Evolutionary conservation across 92 coral and sea anemone genomes (phyloP), one percentile per base, ranked within the genome.

Genomic region (Epizoanthus fatuus): DNA sequence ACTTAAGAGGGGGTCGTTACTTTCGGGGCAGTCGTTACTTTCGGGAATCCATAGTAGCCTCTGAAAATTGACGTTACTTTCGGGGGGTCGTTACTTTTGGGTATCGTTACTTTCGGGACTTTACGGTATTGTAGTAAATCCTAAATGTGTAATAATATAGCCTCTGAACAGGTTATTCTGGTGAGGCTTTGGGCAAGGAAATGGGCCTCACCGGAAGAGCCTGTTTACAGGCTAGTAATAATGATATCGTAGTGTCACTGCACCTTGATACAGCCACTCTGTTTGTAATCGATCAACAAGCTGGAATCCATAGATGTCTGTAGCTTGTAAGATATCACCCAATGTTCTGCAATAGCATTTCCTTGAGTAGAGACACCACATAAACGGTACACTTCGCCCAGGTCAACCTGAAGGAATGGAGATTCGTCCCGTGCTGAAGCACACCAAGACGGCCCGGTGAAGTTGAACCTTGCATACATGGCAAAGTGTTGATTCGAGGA

Each of bases 371-470:
- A 39, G 20, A 69, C 54, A 42, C 29, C 74, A 69, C 74, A 69
- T 20, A 69, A 42, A 11, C 54, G n/a, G 63, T 82, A 84, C 12
- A 32, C 12, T 3, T 40, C 7, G 6, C 87, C 91, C 3, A 88
- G 74, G 14, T 88, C 84, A 17, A 88, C 59, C 72, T 68, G 70
- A 11, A 81, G 79, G 81, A 55, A 81, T 49, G 75, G 87, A 4
- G 62, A 55, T 19, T 53, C 73, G 42, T 88, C 91, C 17, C 51
- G 60, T 55, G 52, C 45, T 0, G 63, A 69, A 9, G 91, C 87
- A 63, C 91, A 88, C 91, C 91, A 88, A 3, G 84, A 77, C 1
- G 76, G 87, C 6, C 62, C 84, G 9, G 11, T 62, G 6, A 75
- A 35, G 77, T 81, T 75, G 5, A 88, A 42, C 19, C 91, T 77